Evolutionary conservation across 2,113 vertebrate species (phyloP).

Genomic region (Poecilia latipinna): DNA sequence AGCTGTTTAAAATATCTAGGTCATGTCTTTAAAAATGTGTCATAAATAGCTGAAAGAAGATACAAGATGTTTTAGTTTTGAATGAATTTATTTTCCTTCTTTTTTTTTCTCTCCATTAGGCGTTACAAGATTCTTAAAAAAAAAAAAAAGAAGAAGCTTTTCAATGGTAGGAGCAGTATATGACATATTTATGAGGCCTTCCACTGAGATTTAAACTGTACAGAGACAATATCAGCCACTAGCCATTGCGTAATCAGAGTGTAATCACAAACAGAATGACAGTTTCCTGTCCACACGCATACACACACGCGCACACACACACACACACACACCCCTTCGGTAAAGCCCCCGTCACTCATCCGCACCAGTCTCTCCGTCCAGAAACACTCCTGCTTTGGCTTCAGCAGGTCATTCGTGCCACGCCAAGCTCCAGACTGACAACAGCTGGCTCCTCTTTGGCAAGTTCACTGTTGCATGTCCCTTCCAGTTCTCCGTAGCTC

Average conservation of each 20-base stretch:
- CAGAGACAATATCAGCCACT: constrained; percentile 55
- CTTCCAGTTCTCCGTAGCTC: constrained; percentile 85
- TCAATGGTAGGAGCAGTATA: constrained; percentile 61
- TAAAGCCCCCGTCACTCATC: constrained; percentile 29
- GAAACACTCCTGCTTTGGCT: constrained; percentile 41
- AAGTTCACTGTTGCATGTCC: constrained; percentile 74
- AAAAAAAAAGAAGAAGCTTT: constrained; percentile 47
- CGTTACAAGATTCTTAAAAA: constrained; percentile 67
- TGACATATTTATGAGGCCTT: constrained; percentile 66
- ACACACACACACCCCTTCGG: constrained; percentile 24
- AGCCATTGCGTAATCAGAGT: constrained; percentile 37
- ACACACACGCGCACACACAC: constrained; percentile 7
- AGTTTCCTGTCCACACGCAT: constrained; percentile 18
- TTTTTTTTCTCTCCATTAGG: constrained; percentile 55
- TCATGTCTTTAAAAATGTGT: not conserved
- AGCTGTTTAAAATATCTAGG: constrained; percentile 17
- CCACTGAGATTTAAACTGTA: constrained; percentile 69
- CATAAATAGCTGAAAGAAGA: constrained; percentile 9
- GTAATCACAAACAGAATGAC: constrained; percentile 42
- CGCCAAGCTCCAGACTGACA: constrained; percentile 93
- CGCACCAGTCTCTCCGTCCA: constrained; percentile 32
- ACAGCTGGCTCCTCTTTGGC: constrained; percentile 89
- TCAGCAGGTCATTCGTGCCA: constrained; percentile 96
- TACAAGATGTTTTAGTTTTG: constrained; percentile 23
- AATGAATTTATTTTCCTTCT: constrained; percentile 67